These are phyloP conservation scores for Takifugu bimaculatus DNA, from an alignment of 2,113 vertebrate genomes.

Conservation along the genomic window DNA sequence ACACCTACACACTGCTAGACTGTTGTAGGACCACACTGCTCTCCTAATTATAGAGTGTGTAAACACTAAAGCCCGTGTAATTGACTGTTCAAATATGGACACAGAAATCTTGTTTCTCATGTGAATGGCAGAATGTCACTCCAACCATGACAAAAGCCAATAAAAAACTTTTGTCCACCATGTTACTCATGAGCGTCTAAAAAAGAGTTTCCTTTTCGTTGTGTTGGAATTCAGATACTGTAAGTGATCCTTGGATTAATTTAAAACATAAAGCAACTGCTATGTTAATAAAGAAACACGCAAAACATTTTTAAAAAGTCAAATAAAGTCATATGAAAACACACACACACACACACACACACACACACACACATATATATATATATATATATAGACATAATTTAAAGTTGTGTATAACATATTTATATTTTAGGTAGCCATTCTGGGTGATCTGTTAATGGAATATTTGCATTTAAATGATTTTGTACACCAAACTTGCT, in stretches of 20 bases:
- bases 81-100: conserved; percentile 52
- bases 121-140: conserved; percentile 42
- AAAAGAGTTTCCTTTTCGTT: conserved; percentile 25
- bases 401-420: not conserved
- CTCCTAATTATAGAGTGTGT: conserved; percentile 15
- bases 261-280: not conserved
- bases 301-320: too few relatives aligned
- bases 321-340: too few relatives aligned
- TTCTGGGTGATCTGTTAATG: too few relatives aligned
- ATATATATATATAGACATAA: not conserved
- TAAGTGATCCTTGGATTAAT: not conserved
- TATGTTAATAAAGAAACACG: not conserved
- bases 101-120: conserved; percentile 43
- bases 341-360: too few relatives aligned
- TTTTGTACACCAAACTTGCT: too few relatives aligned
- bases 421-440: too few relatives aligned
- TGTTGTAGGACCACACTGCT: not conserved
- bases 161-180: conserved; percentile 20
- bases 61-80: conserved; percentile 37
- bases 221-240: not conserved
- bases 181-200: conserved; percentile 20
- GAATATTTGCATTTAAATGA: too few relatives aligned
- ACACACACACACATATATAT: too few relatives aligned
- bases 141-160: conserved; percentile 34
- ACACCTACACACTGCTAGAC: not conserved